Evolutionary conservation across 2,888 invertebrate species (phyloP).

Genomic region (Yponomeuta cagnagella): DNA sequence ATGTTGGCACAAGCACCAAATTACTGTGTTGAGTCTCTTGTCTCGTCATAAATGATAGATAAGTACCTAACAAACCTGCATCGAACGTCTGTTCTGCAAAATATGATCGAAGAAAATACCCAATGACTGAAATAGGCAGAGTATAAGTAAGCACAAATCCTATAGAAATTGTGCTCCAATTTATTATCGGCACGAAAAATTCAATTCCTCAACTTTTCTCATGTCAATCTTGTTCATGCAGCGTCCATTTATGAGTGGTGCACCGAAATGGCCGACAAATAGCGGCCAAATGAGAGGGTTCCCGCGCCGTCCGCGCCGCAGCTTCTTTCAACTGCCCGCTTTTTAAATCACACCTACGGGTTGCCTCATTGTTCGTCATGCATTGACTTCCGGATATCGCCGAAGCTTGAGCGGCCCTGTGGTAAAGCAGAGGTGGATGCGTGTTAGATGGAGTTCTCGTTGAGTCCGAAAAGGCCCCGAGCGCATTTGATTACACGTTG

Average conservation of each 20-base stretch:
- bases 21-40: too few relatives aligned
- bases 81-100: too few relatives aligned
- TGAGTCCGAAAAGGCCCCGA: conserved; percentile 51
- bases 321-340: conserved; percentile 50
- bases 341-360: conserved; percentile 27
- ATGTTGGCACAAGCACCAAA: too few relatives aligned
- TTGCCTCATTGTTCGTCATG: conserved; percentile 17
- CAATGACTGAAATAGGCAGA: too few relatives aligned
- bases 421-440: conserved; percentile 34
- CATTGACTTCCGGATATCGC: conserved; percentile 23
- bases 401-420: conserved; percentile 3
- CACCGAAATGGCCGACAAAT: conserved; percentile 76
- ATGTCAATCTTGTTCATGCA: conserved; percentile 63
- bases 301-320: conserved; percentile 59
- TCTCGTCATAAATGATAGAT: too few relatives aligned
- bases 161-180: not conserved
- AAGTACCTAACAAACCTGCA: too few relatives aligned
- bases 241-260: conserved; percentile 73
- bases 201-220: conserved; percentile 69
- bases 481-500: conserved; percentile 76
- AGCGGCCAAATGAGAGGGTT: conserved; percentile 74
- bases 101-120: too few relatives aligned
- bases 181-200: not conserved
- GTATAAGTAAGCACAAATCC: too few relatives aligned
- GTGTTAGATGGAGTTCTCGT: conserved; percentile 22